Conservation (phyloP, 2,888 invertebrate genomes). For the Gymnocheta viridis region DNA sequence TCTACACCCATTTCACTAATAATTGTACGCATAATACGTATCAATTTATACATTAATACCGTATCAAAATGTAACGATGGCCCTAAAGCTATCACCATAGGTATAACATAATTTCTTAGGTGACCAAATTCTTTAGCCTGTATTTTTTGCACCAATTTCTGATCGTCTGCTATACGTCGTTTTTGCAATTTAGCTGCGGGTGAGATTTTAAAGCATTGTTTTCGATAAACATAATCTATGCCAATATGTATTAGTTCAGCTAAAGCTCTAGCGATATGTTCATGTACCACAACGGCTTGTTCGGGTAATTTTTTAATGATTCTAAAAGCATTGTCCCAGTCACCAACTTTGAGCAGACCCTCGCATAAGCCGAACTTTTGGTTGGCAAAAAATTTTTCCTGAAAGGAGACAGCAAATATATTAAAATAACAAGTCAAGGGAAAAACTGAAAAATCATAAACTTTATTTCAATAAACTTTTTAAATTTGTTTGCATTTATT, state of each 20-base stretch:
- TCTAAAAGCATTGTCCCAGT: conserved; percentile 93
- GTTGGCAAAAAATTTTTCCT: conserved; percentile 84
- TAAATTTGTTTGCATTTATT: too few relatives aligned
- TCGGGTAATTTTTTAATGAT: conserved; percentile 92
- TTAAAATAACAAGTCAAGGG: too few relatives aligned
- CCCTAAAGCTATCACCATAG: conserved; percentile 93
- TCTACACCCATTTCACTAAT: conserved; percentile 81
- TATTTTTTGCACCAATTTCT: conserved; percentile 75
- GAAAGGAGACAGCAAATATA: neutral
- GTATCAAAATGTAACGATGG: conserved; percentile 94
- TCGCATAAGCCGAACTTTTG: conserved; percentile 97
- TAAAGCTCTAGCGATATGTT: conserved; percentile 89
- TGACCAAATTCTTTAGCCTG: conserved; percentile 87
- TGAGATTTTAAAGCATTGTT: conserved; percentile 85
- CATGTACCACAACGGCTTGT: conserved; percentile 89
- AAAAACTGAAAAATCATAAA: too few relatives aligned
- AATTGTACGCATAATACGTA: conserved; percentile 83
- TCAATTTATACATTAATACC: conserved; percentile 93
- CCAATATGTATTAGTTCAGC: conserved; percentile 91
- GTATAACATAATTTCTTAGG: conserved; percentile 89
- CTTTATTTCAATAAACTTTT: too few relatives aligned
- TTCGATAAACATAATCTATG: conserved; percentile 93
- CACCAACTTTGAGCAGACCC: conserved; percentile 92
- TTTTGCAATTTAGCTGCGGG: conserved; percentile 87
- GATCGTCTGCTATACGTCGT: conserved; percentile 83